phyloP scores from a whole-genome alignment of 2,888 invertebrate genomes.

The Crossocerus cetratus region DNA sequence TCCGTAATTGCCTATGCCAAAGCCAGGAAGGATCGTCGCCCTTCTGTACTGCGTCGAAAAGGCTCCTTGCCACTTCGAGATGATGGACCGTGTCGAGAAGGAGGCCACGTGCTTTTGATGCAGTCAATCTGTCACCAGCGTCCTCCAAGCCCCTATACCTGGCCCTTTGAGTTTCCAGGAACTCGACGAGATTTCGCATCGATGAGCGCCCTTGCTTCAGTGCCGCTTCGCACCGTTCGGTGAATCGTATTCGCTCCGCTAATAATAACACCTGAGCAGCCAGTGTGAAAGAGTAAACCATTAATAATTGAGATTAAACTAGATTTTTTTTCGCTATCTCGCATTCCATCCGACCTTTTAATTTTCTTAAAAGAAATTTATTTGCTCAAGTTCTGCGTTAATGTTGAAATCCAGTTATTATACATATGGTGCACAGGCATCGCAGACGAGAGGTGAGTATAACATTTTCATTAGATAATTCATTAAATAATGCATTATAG shows the following conservation, averaged over 20 bases:
- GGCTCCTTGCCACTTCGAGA: conserved; percentile 87
- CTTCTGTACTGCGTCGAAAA: conserved; percentile 79
- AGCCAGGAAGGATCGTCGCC: conserved; percentile 81
- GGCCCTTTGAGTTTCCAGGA: conserved; percentile 78
- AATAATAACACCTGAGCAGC: conserved; percentile 64
- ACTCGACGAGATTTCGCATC: conserved; percentile 77
- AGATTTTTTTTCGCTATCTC: too few species aligned
- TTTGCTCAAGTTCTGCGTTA: too few species aligned
- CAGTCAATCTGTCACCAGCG: conserved; percentile 80
- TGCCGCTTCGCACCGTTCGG: conserved; percentile 71
- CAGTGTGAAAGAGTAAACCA: background rate
- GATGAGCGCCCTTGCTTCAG: conserved; percentile 65
- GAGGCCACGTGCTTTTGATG: conserved; percentile 93
- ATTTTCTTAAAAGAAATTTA: too few species aligned
- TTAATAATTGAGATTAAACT: too few species aligned
- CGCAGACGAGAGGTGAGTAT: too few species aligned
- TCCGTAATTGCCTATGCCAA: conserved; percentile 96
- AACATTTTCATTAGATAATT: too few species aligned
- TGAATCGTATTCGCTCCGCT: conserved; percentile 69
- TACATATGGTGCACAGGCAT: too few species aligned
- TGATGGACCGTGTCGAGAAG: conserved; percentile 96
- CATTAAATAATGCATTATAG: too few species aligned
- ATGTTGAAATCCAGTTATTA: too few species aligned
- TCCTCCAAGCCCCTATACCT: conserved; percentile 79
- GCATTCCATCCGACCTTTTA: too few species aligned